Evolutionary conservation across 1,140 invertebrate species (phyloP).

Genomic region (Gryllus bimaculatus): DNA sequence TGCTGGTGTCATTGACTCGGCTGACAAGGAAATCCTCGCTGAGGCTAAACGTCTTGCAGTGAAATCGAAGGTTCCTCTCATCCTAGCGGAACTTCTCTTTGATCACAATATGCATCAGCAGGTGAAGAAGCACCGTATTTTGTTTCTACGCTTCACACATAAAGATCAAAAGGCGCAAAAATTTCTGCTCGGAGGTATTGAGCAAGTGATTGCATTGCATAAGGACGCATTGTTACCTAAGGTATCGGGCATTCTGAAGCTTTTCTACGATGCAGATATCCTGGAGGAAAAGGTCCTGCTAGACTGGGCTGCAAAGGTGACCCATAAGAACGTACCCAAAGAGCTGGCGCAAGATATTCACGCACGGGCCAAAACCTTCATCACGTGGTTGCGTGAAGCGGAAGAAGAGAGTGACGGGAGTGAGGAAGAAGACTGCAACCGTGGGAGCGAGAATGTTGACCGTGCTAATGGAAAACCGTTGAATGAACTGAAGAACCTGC

Average conservation of each 20-base stretch:
- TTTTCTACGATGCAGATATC: constrained; percentile 91
- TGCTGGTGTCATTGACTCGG: constrained; percentile 48
- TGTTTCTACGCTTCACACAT: constrained; percentile 78
- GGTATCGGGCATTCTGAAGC: constrained; percentile 81
- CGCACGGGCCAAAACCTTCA: constrained; percentile 81
- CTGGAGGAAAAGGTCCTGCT: constrained; percentile 86
- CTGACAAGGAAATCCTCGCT: constrained; percentile 73
- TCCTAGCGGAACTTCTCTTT: constrained; percentile 89
- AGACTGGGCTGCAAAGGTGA: constrained; percentile 90
- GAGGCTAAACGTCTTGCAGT: constrained; percentile 95
- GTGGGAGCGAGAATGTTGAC: constrained; percentile 81
- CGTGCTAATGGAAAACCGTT: constrained; percentile 65
- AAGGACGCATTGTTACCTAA: constrained; percentile 72
- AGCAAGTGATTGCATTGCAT: constrained; percentile 82
- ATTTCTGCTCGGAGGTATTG: constrained; percentile 89
- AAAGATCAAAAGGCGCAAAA: constrained; percentile 87
- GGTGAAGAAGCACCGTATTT: constrained; percentile 52
- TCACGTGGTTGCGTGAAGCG: constrained; percentile 94
- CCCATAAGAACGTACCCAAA: constrained; percentile 88
- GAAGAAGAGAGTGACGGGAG: constrained; percentile 74
- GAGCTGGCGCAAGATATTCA: constrained; percentile 88
- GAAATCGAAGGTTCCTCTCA: constrained; percentile 83
- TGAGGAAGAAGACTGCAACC: constrained; percentile 58
- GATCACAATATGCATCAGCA: constrained; percentile 74
- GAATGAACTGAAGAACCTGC: constrained; percentile 46